Evolutionary conservation across 2,888 invertebrate genomes (phyloP), one percentile per base, ranked within the genome.

Genomic region (Apotomis turbidana): DNA sequence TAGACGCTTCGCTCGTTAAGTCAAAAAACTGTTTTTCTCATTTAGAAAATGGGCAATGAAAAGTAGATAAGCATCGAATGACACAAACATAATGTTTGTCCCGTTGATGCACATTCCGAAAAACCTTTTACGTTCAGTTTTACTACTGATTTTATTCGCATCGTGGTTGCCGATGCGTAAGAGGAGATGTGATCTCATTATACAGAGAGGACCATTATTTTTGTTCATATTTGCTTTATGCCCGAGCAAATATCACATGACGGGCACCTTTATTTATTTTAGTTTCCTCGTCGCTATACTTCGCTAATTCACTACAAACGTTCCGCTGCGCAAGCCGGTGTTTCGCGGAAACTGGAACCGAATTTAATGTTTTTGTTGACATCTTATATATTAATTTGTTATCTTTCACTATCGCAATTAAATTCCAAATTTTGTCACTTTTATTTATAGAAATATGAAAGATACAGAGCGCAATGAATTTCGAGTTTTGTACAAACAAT

Each of bases 221-320:
- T 62, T 63, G 68, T 68, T 72, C 62, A 68, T 72, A 63, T 71
- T 71, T 71, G 67, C 71, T 71, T 61, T 71, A 49, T 61, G 64
- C 38, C 64, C 36, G 70, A 27, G 70, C 67, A 67, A 55, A 72
- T 46, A 63, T 72, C 44, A 66, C 52, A 49, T 66, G 59, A 68
- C 58, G 36, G 60, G 67, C 41, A 57, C 67, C 61, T 67, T 58
- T 51, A 70, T 67, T 58, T 51, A 70, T 63, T 38, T 62, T 64
- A 6, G 49, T 67, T 68, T 57, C 68, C 57, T 58, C 51, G 61
- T 57, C 61, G 61, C 38, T 67, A 62, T 51, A 46, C 51, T 49
- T n/a, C 38, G 41, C 58, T 72, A 72, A 68, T 72, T 57, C 52
- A 58, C 57, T 68, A 60, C 49, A 66, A 71, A 71, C 27, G 59